Base-by-base conservation (phyloP, 2,888 invertebrate species). In the Polymixis lichenea region DNA sequence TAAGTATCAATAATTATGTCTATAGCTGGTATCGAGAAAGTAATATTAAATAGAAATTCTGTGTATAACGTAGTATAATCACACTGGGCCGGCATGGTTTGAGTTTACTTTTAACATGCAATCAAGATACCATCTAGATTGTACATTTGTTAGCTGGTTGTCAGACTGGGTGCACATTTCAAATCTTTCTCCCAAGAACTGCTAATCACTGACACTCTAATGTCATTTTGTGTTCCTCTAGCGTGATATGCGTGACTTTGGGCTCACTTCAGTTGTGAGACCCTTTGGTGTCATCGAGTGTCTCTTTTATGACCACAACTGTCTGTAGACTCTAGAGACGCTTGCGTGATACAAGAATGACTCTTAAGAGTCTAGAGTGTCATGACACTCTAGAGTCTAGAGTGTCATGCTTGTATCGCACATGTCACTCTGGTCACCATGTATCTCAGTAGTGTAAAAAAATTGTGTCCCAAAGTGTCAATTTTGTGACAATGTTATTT, bases 41-140 rank as follows among this genome's bases (percentile, higher is more conserved):
- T 83, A 82, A 83, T 80, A 87, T 86, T 74, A 87, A 89, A 83
- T 88, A 89, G 89, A 89, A 89, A 89, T 88, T 86, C 76, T 82
- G 60, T 67, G 22, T 78, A 64, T 86, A 89, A 88, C 86, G 82
- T 71, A 49, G 78, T 83, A 70, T 89, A 89, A 89, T 89, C 84
- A 85, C 53, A 80, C 68, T 64, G 66, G 32, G 60, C 62, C 53
- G 66, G 64, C 53, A 78, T 69, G 49, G 61, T 58, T 62, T 28
- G 46, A 72, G 53, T 49, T 64, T 69, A 32, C 55, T 49, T 79
- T 68, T 19, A 61, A 58, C 68, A n/a, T 68, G 51, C 32, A 83
- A 74, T 85, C 68, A 81, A 61, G 32, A 28, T 56, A 25, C 5
- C 8, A 11, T 15, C 64, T 25, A 53, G 46, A 25, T 77, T 77